These are phyloP conservation scores for Denticeps clupeoides DNA, from an alignment of 2,797 vertebrate species.

Conservation along the genomic window DNA sequence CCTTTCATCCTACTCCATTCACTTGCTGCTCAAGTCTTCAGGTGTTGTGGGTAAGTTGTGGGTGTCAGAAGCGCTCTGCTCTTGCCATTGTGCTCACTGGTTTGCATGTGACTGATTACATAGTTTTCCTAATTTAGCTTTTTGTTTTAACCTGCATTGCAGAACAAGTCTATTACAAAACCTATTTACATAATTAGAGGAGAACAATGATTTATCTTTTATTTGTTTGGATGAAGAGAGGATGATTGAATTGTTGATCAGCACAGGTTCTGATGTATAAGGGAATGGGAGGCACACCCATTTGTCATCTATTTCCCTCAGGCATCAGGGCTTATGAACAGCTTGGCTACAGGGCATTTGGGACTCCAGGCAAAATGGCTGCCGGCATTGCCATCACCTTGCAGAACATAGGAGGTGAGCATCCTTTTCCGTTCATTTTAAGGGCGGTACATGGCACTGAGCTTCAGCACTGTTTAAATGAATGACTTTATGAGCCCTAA, in stretches of 20 bases:
- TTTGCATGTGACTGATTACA: not conserved
- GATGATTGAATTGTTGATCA: too few species aligned
- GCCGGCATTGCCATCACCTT: constrained; percentile 86
- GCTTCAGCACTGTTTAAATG: too few species aligned
- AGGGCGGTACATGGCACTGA: too few species aligned
- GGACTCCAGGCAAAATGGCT: constrained; percentile 87
- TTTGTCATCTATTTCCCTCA: constrained; percentile 35
- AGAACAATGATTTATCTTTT: too few species aligned
- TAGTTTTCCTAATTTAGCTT: not conserved
- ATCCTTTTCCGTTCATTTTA: not conserved
- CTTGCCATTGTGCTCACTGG: not conserved
- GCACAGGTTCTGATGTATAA: too few species aligned
- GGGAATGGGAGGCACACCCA: too few species aligned
- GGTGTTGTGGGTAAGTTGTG: constrained; percentile 76
- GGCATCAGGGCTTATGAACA: constrained; percentile 94
- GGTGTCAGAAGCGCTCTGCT: not conserved
- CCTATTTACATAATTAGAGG: too few species aligned
- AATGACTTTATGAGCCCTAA: too few species aligned
- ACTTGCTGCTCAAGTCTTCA: constrained; percentile 89
- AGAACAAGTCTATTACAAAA: too few species aligned
- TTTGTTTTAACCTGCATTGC: not conserved
- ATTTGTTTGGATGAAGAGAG: too few species aligned
- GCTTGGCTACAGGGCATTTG: constrained; percentile 84
- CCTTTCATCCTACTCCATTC: constrained; percentile 94
- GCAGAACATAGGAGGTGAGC: constrained; percentile 90